Conservation (phyloP, 35 echinoderm and acorn worm species). For the Apostichopus japonicus region DNA sequence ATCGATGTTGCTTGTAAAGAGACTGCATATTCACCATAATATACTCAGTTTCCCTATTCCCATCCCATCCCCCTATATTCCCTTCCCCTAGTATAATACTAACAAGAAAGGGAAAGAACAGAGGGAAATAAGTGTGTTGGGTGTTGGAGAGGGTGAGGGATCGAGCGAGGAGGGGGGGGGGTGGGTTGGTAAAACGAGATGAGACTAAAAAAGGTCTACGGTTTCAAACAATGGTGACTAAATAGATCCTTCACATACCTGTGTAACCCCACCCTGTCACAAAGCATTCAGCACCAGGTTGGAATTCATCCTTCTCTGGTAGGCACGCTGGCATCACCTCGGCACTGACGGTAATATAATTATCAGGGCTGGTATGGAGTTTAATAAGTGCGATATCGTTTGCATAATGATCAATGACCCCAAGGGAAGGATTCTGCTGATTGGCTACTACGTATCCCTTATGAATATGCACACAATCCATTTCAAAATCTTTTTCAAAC, state of each 20-base stretch:
- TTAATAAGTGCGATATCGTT: constrained; percentile 90
- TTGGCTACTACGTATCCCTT: constrained; percentile 16
- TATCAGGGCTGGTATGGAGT: constrained; percentile 43
- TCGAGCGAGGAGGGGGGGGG: no score
- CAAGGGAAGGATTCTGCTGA: background rate
- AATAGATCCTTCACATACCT: constrained; percentile 41
- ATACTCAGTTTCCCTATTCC: no score
- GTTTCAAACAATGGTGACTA: no score
- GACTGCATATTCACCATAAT: background rate
- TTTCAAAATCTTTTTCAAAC: constrained; percentile 63
- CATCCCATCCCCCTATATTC: no score
- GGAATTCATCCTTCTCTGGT: constrained; percentile 71
- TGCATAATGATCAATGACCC: constrained; percentile 16
- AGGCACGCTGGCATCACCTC: constrained; percentile 72
- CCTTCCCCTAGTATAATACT: no score
- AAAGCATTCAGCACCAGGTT: constrained; percentile 56
- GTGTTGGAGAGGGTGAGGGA: no score
- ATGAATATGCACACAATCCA: constrained; percentile 77
- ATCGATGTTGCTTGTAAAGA: background rate
- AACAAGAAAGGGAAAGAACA: no score
- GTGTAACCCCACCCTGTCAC: constrained; percentile 89
- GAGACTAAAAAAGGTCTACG: no score
- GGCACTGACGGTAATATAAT: constrained; percentile 45
- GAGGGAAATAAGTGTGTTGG: no score
- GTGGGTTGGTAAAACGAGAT: no score